A percentile compares a stretch with the other conserved stretches of the same genome.
These are phyloP conservation scores for Grus americana DNA, from an alignment of 2,113 vertebrate species.

Conservation along the genomic window DNA sequence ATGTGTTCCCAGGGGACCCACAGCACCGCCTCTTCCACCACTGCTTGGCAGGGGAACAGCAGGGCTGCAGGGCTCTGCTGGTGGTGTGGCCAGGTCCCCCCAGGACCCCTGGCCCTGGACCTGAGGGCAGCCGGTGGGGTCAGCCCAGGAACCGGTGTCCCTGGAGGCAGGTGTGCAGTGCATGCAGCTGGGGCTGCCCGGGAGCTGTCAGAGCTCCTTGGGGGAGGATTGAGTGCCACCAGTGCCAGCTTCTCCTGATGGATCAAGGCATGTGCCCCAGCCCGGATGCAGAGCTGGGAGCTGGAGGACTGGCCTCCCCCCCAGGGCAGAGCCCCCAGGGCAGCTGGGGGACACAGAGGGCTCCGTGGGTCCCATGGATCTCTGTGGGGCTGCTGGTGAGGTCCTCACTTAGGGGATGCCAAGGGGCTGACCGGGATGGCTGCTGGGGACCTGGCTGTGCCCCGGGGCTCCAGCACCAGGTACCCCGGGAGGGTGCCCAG, in stretches of 20 bases:
- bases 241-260: background rate
- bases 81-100: background rate
- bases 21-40: accelerated
- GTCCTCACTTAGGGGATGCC: background rate
- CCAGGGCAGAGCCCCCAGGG: background rate
- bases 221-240: background rate
- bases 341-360: background rate
- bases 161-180: background rate
- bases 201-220: conserved; percentile 8
- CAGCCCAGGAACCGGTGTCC: background rate
- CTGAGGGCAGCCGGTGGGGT: background rate
- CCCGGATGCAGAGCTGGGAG: background rate
- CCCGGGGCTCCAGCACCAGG: background rate
- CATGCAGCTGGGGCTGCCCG: background rate
- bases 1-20: background rate
- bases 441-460: background rate
- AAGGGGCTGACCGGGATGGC: accelerated
- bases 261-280: background rate
- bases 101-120: background rate
- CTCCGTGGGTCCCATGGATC: background rate
- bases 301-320: background rate
- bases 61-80: background rate
- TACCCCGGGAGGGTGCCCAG: accelerated
- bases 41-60: background rate
- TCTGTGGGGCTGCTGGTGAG: background rate